Conservation (phyloP, 2,113 vertebrate species). For the Bolborhynchus lineola region DNA sequence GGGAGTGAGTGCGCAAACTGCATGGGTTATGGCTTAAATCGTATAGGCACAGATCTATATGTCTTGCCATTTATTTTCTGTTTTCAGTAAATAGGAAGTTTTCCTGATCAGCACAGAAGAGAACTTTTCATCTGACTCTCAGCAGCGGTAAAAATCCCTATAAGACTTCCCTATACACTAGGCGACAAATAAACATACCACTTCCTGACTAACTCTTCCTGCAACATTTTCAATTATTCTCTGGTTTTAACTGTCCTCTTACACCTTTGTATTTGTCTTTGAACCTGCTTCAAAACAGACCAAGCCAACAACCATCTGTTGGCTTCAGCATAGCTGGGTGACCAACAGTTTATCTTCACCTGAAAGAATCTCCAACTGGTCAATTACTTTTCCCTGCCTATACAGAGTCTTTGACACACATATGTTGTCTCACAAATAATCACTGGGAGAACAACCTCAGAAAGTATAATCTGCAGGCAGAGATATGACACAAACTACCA, state of each 20-base stretch:
- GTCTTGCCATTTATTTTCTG: background rate
- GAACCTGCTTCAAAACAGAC: background rate
- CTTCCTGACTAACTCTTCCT: background rate
- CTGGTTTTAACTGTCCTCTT: background rate
- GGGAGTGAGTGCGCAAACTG: no score
- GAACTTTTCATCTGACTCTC: background rate
- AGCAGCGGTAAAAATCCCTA: background rate
- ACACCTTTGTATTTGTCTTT: background rate
- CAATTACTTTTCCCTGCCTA: background rate
- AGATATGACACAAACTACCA: background rate
- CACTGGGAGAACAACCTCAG: background rate
- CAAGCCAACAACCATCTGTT: background rate
- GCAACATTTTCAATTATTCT: background rate
- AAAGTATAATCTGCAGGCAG: background rate
- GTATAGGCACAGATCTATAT: no score
- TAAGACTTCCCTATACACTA: background rate
- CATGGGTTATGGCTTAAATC: no score
- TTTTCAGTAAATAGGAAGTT: background rate
- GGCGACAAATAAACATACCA: background rate
- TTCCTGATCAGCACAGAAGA: background rate
- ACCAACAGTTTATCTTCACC: background rate
- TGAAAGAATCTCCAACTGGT: background rate
- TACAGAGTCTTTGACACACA: background rate
- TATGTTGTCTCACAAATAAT: background rate
- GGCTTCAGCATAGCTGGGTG: background rate